Base-by-base conservation (phyloP, 2,888 invertebrate species). In the Micropterix aruncella region DNA sequence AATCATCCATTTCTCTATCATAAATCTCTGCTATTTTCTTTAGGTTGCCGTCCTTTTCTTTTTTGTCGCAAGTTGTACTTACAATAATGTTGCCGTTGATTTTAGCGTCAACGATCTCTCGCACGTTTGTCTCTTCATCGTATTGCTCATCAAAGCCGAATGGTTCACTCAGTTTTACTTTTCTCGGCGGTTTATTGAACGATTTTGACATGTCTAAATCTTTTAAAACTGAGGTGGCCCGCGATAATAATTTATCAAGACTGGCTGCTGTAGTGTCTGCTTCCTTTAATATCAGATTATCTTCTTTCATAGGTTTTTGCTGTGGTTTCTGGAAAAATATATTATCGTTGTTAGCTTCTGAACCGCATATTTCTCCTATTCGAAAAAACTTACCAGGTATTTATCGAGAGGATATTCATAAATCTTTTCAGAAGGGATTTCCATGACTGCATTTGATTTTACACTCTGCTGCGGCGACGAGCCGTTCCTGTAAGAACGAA, bases 171-270 rank as follows among this genome's bases (percentile, higher is more conserved):
- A 49, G 17, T 55, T 62, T 63, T 14, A 62, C 47, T 53, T 60
- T 66, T 41, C 61, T 54, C 44, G 60, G 60, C 37, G 66, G 62
- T 49, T 63, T 59, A 51, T 61, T 64, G 52, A 56, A 57, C 55
- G 61, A 63, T 50, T 69, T 54, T 58, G 67, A 68, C 38, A 62
- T 62, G 45, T 69, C 65, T 44, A 71, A 63, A 53, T 62, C 55
- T 54, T 66, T 66, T 44, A 71, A 59, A 56, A 70, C 69, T 52
- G 64, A 65, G 50, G 70, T 65, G 53, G 70, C 69, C 46, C 66
- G 62, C 58, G 65, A 66, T 56, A 71, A 61, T 65, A 69, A 65
- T n/a, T n/a, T n/a, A n/a, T n/a, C n/a, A n/a, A n/a, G n/a, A n/a
- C n/a, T n/a, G n/a, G n/a, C n/a, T n/a, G n/a, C n/a, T n/a, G n/a